phyloP scores from a whole-genome alignment of 1,140 invertebrate genomes.

The Bombus terrestris region DNA sequence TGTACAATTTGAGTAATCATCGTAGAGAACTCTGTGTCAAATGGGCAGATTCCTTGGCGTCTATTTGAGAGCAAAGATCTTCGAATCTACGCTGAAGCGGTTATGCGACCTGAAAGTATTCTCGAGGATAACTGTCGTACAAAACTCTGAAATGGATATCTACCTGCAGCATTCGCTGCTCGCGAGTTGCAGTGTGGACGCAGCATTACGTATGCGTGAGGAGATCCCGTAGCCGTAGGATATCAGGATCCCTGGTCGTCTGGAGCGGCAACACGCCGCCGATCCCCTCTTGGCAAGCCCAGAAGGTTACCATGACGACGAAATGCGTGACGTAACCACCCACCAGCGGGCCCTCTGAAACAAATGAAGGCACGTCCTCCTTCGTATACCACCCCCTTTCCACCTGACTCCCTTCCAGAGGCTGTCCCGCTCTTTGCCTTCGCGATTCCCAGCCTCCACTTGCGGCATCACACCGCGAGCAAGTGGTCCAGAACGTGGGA shows the following conservation, averaged over 20 bases:
- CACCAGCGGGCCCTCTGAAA: slow-evolving; percentile 79
- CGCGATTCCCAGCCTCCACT: slow-evolving; percentile 64
- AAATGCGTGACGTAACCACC: slow-evolving; percentile 81
- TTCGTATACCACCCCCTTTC: slow-evolving; percentile 53
- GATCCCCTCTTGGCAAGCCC: slow-evolving; percentile 79
- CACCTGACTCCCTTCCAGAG: slow-evolving; percentile 19
- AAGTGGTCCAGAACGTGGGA: slow-evolving; percentile 67
- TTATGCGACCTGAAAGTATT: too few species aligned
- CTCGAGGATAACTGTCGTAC: too few species aligned
- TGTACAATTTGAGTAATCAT: too few species aligned
- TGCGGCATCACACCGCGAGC: slow-evolving; percentile 75
- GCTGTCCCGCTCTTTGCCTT: slow-evolving; percentile 39
- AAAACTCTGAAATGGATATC: too few species aligned
- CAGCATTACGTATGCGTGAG: slow-evolving; percentile 50
- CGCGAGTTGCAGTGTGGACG: background rate
- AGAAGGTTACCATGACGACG: slow-evolving; percentile 81
- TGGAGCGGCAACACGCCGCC: slow-evolving; percentile 78
- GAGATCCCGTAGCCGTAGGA: slow-evolving; percentile 55
- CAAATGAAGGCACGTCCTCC: slow-evolving; percentile 83
- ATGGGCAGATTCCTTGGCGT: too few species aligned
- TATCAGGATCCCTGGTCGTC: slow-evolving; percentile 67
- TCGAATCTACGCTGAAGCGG: too few species aligned
- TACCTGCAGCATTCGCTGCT: too few species aligned
- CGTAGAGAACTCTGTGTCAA: too few species aligned
- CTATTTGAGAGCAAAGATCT: too few species aligned